Evolutionary conservation across 2,797 vertebrate species (phyloP), one percentile per base, ranked within the genome.

Genomic region (Netta rufina): DNA sequence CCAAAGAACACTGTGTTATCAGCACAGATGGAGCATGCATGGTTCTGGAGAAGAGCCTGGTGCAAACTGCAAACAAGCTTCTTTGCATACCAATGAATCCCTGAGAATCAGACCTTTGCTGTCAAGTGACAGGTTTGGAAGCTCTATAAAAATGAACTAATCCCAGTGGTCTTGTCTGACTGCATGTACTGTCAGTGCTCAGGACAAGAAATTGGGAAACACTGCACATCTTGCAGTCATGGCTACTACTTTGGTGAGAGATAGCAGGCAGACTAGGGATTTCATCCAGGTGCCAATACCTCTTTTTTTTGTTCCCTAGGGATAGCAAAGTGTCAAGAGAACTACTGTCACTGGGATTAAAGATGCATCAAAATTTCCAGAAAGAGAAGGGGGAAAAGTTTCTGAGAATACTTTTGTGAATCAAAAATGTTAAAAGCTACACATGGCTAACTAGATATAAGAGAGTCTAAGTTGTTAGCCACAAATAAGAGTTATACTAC

Each of bases 1-100:
- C 98, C 98, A 98, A 98, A 98, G 98, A 98, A 98, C 98, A 98
- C 97, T 97, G 97, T 98, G 98, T 98, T 98, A 98, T 98, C 97
- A 97, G 98, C 97, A 98, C 98, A 98, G 98, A 98, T 98, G 98
- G 98, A 97, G 97, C 96, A 95, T 96, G 97, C 98, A 93, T 98
- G 97, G 97, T 96, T 98, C 98, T 98, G 98, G 98, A 98, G 97
- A 96, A 95, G 93, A 97, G 98, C 98, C 97, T 98, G 97, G 97
- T 97, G 97, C 90, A 96, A 98, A 97, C 96, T 97, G 94, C 96
- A 97, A 96, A 97, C 97, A 96, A 97, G 97, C 97, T 96, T 95
- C 97, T 96, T 96, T 97, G 98, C 98, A 98, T 98, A 98, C 97
- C 98, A 98, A 98, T 96, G 97, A 98, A 97, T 96, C 96, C 96